These are phyloP conservation scores for Spilosoma lubricipeda DNA, from an alignment of 2,888 invertebrate genomes.

Conservation along the genomic window DNA sequence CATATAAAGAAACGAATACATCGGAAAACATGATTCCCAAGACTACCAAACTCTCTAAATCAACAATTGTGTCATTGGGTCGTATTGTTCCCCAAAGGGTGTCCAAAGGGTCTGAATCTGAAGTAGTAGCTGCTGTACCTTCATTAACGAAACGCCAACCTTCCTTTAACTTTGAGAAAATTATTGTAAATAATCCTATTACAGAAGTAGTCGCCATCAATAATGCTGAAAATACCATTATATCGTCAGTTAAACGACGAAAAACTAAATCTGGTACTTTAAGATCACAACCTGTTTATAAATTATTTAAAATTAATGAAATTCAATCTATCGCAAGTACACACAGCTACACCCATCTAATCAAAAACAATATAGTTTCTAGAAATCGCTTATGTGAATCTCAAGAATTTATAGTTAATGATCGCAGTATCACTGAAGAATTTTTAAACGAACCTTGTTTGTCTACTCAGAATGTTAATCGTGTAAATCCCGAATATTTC, in stretches of 20 bases:
- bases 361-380: not conserved
- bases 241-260: not conserved
- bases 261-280: slow-evolving; percentile 3
- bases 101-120: not conserved
- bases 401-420: not conserved
- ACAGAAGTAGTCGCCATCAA: not conserved
- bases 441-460: not conserved
- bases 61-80: slow-evolving; percentile 8
- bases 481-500: not conserved
- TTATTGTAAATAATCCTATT: not conserved
- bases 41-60: not conserved
- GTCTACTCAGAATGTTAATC: not conserved
- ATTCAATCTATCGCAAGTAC: slow-evolving; percentile 46
- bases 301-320: slow-evolving; percentile 45
- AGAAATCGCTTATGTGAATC: not conserved
- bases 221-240: not conserved
- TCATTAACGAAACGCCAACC: not conserved
- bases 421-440: not conserved
- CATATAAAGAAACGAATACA: not conserved
- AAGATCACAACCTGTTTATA: not conserved
- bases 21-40: not conserved
- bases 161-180: not conserved
- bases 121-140: not conserved
- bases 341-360: slow-evolving; percentile 6
- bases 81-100: slow-evolving; percentile 1